phyloP scores from a whole-genome alignment of 2,113 vertebrate species.

The Tenrec ecaudatus region DNA sequence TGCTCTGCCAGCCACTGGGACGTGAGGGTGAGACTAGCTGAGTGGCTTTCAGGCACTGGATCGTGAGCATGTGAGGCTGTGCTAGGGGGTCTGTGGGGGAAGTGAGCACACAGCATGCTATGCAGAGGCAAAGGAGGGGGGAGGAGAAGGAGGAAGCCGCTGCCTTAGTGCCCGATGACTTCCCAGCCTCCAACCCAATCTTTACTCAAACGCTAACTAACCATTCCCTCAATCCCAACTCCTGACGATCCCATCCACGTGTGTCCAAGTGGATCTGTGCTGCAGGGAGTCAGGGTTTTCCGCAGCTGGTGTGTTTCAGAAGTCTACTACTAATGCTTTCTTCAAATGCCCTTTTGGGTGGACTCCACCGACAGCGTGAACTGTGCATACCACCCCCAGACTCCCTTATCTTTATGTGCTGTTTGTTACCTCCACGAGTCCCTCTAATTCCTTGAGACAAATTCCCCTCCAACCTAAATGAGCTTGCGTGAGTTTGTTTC shows the following conservation, averaged over 20 bases:
- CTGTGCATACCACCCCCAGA: neutral
- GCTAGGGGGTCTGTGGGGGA: neutral
- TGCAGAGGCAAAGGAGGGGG: neutral
- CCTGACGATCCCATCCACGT: neutral
- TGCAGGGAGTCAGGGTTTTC: neutral
- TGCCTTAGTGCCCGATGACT: neutral
- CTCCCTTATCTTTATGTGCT: neutral
- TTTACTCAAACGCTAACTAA: neutral
- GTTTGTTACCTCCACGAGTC: neutral
- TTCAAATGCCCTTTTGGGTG: neutral
- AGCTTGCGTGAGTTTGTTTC: slow-evolving; percentile 21
- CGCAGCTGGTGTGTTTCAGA: neutral
- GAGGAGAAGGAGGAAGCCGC: neutral
- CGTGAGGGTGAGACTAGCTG: slow-evolving; percentile 45
- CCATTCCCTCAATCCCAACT: neutral
- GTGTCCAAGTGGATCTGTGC: neutral
- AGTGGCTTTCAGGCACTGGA: slow-evolving; percentile 59
- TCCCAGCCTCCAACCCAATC: neutral
- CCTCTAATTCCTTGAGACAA: slow-evolving; percentile 44
- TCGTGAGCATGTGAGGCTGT: neutral
- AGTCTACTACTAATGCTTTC: neutral
- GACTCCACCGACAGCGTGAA: neutral
- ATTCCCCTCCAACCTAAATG: slow-evolving; percentile 42
- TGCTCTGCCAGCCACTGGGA: slow-evolving; percentile 60
- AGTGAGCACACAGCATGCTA: neutral